Evolutionary conservation across 2,113 vertebrate genomes (phyloP).

Genomic region (Mastomys coucha): DNA sequence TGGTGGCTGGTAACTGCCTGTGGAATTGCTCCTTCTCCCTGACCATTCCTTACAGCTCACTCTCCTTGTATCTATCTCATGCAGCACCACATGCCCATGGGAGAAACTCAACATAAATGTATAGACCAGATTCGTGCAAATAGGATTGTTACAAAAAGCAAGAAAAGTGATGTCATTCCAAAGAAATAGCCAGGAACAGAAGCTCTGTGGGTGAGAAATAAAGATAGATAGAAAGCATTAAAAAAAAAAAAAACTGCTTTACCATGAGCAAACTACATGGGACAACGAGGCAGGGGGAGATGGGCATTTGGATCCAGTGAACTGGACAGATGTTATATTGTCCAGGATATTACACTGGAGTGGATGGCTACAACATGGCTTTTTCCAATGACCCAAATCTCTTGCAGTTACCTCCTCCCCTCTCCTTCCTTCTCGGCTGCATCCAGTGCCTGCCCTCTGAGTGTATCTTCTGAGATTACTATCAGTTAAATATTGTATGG

Average conservation of each 20-base stretch:
- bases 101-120: conserved; percentile 40
- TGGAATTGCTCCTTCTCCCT: not conserved
- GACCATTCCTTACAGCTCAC: not conserved
- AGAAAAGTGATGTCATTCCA: conserved; percentile 19
- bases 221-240: conserved; percentile 50
- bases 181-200: conserved; percentile 44
- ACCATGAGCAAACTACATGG: conserved; percentile 37
- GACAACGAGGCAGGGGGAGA: not conserved
- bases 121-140: not conserved
- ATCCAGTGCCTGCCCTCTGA: not conserved
- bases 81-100: not conserved
- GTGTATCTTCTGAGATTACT: conserved; percentile 69
- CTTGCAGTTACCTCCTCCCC: not conserved
- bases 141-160: conserved; percentile 1
- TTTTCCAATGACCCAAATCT: conserved; percentile 35
- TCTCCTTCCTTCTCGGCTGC: conserved; percentile 52
- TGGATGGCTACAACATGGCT: not conserved
- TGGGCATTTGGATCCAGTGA: not conserved
- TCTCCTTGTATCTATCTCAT: not conserved
- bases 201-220: conserved; percentile 12
- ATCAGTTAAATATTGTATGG: conserved; percentile 79
- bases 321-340: not conserved
- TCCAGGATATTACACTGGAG: conserved; percentile 20
- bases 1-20: not conserved
- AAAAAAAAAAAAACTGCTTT: conserved; percentile 53